Evolutionary conservation across 1,140 invertebrate species (phyloP), one percentile per base, ranked within the genome.

Genomic region (Lutraria rhynchaena): DNA sequence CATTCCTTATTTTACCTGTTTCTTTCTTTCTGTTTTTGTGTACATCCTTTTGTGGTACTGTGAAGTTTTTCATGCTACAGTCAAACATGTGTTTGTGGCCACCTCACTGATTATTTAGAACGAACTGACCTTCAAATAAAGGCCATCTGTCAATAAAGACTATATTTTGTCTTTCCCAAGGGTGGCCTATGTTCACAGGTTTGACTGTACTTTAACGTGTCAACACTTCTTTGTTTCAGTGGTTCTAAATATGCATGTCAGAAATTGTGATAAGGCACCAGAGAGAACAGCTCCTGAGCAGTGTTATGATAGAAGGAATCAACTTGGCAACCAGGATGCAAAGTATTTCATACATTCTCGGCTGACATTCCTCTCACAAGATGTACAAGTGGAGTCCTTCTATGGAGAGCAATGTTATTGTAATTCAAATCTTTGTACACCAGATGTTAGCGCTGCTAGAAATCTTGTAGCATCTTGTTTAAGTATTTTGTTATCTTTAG

Each of bases 331-430:
- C 44, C 13, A n/a, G 3, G 63, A 67, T 19, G 37, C 44, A 13
- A 67, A 49, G 33, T 27, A 49, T 27, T 46, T 46, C 22, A 11
- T 67, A 2, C 44, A 67, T 15, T n/a, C 44, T 24, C 27, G 44
- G 7, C 63, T 67, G 5, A n/a, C 44, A 19, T 19, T 19, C 24
- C 44, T 67, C 31, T 31, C 44, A 24, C 37, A 41, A 29, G 49
- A 24, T 33, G 41, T 41, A 2, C 5, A 49, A 31, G 44, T 67
- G 13, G 15, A 29, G 17, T 13, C 13, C 1, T 67, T 67, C 44
- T 3, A 15, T 13, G 63, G 63, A 1, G 31, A 1, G 17, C 41
- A 67, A 19, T 67, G 63, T 49, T 67, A 67, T 24, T 67, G 63
- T 49, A 13, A 22, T 3, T 29, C 24, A 29, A 41, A 67, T 29